Evolutionary conservation across 2,888 invertebrate species (phyloP).

Genomic region (Anarsia innoxiella): DNA sequence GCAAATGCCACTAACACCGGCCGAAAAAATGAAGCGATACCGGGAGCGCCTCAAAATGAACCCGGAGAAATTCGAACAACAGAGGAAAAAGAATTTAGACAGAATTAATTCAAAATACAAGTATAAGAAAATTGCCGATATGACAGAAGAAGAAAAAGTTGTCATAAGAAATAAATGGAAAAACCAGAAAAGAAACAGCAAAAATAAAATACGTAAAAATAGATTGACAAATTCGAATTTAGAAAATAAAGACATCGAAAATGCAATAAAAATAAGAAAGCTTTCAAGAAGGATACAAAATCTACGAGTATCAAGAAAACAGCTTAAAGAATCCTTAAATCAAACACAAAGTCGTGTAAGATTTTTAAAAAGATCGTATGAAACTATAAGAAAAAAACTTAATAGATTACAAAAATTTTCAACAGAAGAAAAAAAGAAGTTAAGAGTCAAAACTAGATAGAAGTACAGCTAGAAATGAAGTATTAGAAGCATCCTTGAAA

Average conservation of each 20-base stretch:
- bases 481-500: slow-evolving; percentile 1
- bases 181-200: neutral
- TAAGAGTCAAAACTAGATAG: neutral
- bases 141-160: slow-evolving; percentile 1
- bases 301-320: neutral
- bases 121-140: slow-evolving; percentile 2
- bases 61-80: slow-evolving; percentile 4
- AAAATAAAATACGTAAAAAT: too few species aligned
- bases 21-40: slow-evolving; percentile 8
- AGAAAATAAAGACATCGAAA: too few species aligned
- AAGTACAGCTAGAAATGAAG: slow-evolving; percentile 2
- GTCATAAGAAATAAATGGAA: slow-evolving; percentile 1
- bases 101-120: slow-evolving; percentile 3
- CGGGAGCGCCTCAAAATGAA: slow-evolving; percentile 2
- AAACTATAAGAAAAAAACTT: slow-evolving; percentile 1
- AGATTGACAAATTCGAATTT: too few species aligned
- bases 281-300: neutral
- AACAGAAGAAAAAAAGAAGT: slow-evolving; percentile 1
- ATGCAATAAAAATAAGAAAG: neutral
- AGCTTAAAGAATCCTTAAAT: neutral
- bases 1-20: slow-evolving; percentile 6
- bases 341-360: neutral
- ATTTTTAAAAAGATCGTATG: neutral
- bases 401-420: neutral
- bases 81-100: slow-evolving; percentile 5